Conservation (phyloP, 53 echinoderm and acorn worm genomes). For the Patiria pectinifera region DNA sequence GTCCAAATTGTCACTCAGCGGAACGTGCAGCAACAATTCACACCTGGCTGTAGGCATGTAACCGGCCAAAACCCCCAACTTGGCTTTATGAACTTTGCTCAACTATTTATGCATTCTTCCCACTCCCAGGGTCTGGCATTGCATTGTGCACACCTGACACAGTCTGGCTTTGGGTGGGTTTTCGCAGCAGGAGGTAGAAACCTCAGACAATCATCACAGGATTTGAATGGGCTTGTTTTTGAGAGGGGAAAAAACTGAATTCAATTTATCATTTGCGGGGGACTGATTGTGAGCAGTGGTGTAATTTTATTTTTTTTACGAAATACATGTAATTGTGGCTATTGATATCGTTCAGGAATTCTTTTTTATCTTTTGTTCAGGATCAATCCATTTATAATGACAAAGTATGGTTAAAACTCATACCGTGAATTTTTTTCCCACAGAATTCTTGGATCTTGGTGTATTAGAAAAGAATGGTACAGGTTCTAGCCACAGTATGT, state of each 20-base stretch:
- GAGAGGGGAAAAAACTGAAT: neutral
- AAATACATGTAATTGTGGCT: too few species aligned
- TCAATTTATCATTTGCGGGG: neutral
- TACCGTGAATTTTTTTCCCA: too few species aligned
- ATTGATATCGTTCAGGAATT: too few species aligned
- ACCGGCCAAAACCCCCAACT: neutral
- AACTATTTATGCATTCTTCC: neutral
- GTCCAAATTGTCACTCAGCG: neutral
- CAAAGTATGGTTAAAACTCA: too few species aligned
- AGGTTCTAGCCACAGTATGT: neutral
- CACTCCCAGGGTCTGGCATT: neutral
- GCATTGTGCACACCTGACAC: neutral
- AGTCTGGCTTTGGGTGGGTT: neutral
- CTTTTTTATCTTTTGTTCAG: too few species aligned
- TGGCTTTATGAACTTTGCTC: slow-evolving; percentile 23
- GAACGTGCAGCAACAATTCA: neutral
- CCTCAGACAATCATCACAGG: neutral
- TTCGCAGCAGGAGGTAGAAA: slow-evolving; percentile 39
- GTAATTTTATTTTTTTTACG: too few species aligned
- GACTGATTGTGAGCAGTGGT: too few species aligned
- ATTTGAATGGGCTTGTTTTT: neutral
- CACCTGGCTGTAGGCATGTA: neutral
- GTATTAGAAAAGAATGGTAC: neutral
- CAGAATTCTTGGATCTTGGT: neutral
- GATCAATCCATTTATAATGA: too few species aligned